These are phyloP conservation scores for Atlantisia rogersi DNA, from an alignment of 2,113 vertebrate genomes.

Conservation along the genomic window DNA sequence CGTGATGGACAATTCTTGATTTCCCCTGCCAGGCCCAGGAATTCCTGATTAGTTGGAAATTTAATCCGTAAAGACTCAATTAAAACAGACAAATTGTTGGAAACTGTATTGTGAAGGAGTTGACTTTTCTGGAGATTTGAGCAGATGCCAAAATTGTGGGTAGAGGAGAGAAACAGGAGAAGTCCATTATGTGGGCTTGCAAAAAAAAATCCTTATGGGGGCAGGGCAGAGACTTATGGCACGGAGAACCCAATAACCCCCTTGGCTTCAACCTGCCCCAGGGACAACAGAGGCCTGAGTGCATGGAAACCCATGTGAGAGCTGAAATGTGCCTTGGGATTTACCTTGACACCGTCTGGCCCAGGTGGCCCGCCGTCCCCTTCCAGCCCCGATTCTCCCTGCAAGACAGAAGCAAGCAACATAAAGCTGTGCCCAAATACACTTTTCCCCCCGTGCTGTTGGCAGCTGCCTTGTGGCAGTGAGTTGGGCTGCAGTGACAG, in stretches of 20 bases:
- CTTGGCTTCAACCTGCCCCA: not conserved
- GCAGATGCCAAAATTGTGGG: conserved; percentile 16
- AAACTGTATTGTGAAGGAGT: conserved; percentile 15
- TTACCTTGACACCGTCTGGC: conserved; percentile 87
- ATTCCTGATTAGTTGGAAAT: conserved; percentile 37
- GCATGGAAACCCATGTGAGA: not conserved
- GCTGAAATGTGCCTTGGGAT: not conserved
- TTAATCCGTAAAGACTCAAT: conserved; percentile 15
- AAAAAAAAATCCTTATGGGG: not conserved
- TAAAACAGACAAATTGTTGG: conserved; percentile 41
- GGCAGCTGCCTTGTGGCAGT: not conserved
- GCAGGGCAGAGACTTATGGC: not conserved
- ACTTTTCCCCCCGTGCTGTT: not conserved
- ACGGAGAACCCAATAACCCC: not conserved
- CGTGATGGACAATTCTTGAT: not conserved
- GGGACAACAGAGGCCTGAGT: not conserved
- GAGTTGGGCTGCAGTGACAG: not conserved
- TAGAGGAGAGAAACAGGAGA: conserved; percentile 42
- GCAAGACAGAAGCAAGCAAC: not conserved
- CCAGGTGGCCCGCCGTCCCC: conserved; percentile 86
- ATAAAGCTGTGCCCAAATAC: not conserved
- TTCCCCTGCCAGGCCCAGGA: conserved; percentile 35
- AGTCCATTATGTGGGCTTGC: not conserved
- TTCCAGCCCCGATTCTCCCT: conserved; percentile 91
- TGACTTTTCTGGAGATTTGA: conserved; percentile 49